These are phyloP conservation scores for Podabrus alpinus DNA, from an alignment of 2,888 invertebrate genomes.

Conservation along the genomic window DNA sequence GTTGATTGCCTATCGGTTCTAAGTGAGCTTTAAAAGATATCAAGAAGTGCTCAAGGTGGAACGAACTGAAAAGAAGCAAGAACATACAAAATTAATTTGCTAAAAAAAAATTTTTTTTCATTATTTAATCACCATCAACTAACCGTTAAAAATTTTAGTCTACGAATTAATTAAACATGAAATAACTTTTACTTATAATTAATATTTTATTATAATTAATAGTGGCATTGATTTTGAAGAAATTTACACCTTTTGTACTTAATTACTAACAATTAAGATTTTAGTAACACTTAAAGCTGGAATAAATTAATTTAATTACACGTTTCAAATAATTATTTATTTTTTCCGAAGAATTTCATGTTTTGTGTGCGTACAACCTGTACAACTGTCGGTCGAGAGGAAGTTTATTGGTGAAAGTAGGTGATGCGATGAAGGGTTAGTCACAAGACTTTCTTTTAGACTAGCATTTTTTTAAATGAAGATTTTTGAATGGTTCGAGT, in stretches of 20 bases:
- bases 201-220: not conserved
- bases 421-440: slow-evolving; percentile 17
- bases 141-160: not conserved
- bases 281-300: not conserved
- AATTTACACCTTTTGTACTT: not conserved
- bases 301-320: not conserved
- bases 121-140: not conserved
- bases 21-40: not conserved
- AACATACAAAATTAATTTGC: not conserved
- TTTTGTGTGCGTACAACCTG: not conserved
- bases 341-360: not conserved
- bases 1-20: not conserved
- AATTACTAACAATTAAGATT: not conserved
- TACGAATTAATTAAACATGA: not conserved
- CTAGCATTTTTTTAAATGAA: slow-evolving; percentile 15
- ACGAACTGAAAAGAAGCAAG: not conserved
- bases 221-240: not conserved
- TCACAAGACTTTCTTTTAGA: slow-evolving; percentile 7
- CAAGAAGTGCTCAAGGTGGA: not conserved
- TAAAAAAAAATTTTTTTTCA: too few relatives aligned
- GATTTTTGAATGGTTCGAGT: slow-evolving; percentile 7
- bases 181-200: not conserved
- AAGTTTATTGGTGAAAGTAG: slow-evolving; percentile 22
- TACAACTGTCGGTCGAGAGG: slow-evolving; percentile 1
- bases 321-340: not conserved